Evolutionary conservation across 2,797 vertebrate species (phyloP), one percentile per base, ranked within the genome.

Genomic region (Falco biarmicus): DNA sequence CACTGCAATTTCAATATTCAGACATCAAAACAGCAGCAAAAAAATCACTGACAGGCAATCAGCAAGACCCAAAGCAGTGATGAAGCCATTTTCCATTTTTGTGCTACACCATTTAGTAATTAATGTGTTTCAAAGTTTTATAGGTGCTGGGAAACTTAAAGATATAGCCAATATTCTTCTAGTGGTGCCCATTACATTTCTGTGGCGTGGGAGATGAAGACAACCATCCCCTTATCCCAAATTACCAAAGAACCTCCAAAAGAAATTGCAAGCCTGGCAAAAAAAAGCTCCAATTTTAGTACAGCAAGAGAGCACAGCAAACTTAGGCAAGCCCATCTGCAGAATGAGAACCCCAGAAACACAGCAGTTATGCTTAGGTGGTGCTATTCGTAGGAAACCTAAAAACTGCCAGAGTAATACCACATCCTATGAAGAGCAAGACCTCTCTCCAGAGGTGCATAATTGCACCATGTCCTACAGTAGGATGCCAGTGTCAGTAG

Each of bases 231-330:
- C 70, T 77, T 48, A 93, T 75, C 70, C 78, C 20, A 29, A 87
- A 48, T 89, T 32, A 63, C 73, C 45, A 53, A 26, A 93, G 79
- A 97, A 95, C 16, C 48, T 95, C 90, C 37, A 74, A 90, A 94
- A 93, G 16, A 51, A 95, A 96, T 73, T 60, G 61, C 75, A 82
- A 96, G 53, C 32, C 34, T 88, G 75, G 70, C 69, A 88, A 93
- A 97, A 82, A 82, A 47, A 22, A n/a, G 41, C 70, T 87, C 47
- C 32, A 80, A 21, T 47, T 64, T 39, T 83, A 79, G 41, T 32
- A 68, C 51, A 66, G 69, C 47, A 75, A 77, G 73, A 91, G 48
- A 90, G 71, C 16, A 10, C 47, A 77, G 71, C 7, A 1, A 59
- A 39, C 9, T 12, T 65, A 11, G 7, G 5, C 34, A 65, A 39